phyloP scores from a whole-genome alignment of 1,140 invertebrate genomes.

The Drosophila pallidifrons region DNA sequence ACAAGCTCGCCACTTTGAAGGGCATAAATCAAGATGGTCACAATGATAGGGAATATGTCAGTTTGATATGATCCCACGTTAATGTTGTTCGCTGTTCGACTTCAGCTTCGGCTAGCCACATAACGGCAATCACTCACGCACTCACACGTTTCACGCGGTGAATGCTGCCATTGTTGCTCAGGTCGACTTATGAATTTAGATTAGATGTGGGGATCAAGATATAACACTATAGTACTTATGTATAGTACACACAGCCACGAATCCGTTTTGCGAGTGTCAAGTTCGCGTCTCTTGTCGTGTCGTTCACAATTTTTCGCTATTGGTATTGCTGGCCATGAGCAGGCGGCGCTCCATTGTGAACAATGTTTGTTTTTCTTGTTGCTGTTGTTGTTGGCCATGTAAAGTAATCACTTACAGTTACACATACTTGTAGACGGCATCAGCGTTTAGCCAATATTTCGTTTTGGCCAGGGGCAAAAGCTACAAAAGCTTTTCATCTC shows the following conservation, averaged over 20 bases:
- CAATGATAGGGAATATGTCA: conserved; percentile 40
- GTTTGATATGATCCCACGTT: conserved; percentile 33
- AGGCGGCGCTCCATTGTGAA: conserved; percentile 37
- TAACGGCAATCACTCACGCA: conserved; percentile 56
- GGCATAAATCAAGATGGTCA: conserved; percentile 47
- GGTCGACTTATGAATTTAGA: conserved; percentile 55
- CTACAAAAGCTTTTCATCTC: conserved; percentile 40
- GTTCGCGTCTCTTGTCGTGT: conserved; percentile 25
- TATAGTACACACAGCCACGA: background rate
- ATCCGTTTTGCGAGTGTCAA: conserved; percentile 37
- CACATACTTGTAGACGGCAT: conserved; percentile 4
- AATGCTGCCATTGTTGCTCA: conserved; percentile 41
- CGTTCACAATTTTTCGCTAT: conserved; percentile 4
- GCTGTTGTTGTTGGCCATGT: conserved; percentile 29
- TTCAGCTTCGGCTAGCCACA: conserved; percentile 13
- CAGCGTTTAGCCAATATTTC: conserved; percentile 48
- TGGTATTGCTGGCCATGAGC: conserved; percentile 17
- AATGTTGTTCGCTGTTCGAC: background rate
- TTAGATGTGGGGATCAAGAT: conserved; percentile 48
- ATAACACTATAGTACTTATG: background rate
- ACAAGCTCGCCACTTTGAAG: background rate
- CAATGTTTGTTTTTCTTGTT: background rate
- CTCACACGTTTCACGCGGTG: conserved; percentile 14
- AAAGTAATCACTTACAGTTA: conserved; percentile 55
- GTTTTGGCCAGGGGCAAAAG: conserved; percentile 16